Base-by-base conservation (phyloP, 30 jellyfish, hydroid and myxozoan genomes). In the Clytia hemisphaerica region DNA sequence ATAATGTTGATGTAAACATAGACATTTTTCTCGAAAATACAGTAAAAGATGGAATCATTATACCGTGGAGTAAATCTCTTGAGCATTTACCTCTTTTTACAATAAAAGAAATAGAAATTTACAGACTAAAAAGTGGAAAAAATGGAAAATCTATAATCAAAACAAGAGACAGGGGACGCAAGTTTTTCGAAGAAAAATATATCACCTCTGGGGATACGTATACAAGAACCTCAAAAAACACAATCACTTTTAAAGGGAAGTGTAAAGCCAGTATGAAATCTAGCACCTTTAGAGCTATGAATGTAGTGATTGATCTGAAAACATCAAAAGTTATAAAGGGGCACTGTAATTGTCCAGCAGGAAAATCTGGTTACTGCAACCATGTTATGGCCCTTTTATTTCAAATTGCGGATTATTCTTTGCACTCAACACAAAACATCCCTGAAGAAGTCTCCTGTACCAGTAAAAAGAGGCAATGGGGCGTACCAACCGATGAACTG, bases 351-450 rank as follows among this genome's bases (percentile, higher is more conserved):
- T 67, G 74, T 53, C 84, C 77, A 25, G 85, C 91, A 36, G 86
- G 91, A 31, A 30, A 62, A 29, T 47, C 73, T 42, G 81, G 80
- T 15, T 78, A 78, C 45, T 67, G 93, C 73, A 64, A 77, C 85
- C 91, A 66, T 76, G 88, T 77, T n/a, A 63, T 77, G 84, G 91
- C 85, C 37, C 53, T 78, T 35, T 78, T 70, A 30, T 78, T 78
- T 33, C 89, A 78, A 58, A 27, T 78, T 49, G 71, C 81, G 25
- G 80, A 70, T 53, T 78, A 67, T 58, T 67, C 80, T 24, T 34
- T 69, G 57, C 30, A 76, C 45, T 49, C 30, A 38, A 14, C 45
- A 5, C 27, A 0, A 44, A 67, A n/a, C 6, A 70, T 70, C 25
- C 80, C 91, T n/a, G 87, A 71, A 16, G 93, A 78, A 55, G 54